Evolutionary conservation across 2,113 vertebrate genomes (phyloP), one percentile per base, ranked within the genome.

Genomic region (Neoarius graeffei): DNA sequence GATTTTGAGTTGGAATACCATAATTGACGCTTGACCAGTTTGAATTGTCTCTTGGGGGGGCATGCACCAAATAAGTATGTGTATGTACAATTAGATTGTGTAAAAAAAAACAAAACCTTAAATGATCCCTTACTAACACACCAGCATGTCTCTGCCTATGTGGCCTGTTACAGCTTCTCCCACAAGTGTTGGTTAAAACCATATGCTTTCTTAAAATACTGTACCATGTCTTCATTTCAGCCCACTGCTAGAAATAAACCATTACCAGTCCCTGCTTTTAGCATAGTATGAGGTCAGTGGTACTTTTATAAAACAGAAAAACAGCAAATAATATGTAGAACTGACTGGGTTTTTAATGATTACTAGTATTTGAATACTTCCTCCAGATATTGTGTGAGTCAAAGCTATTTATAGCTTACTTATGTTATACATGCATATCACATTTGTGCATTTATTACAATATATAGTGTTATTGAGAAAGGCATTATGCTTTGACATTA

Each of bases 131-230:
- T 57, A 60, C 74, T 48, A 71, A 77, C 67, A 54, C 87, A 77
- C 60, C 17, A 83, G 23, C 20, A 77, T 62, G 56, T 64, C 42
- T 77, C 83, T 64, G 62, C 73, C 74, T 27, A 76, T 35, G 85
- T 81, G 71, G 60, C 82, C 82, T 80, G 62, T 67, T 84, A 77
- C 23, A 64, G 82, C 52, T 84, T 88, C 62, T 73, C 86, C 69
- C 81, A 76, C 86, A 56, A 69, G 73, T 15, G 73, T 57, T 50
- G 73, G 71, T 67, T 80, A 30, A 84, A 88, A 79, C 82, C 82
- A 54, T 59, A 83, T 66, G 59, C 50, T 79, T 85, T 88, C 74
- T 85, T 69, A 88, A 88, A 88, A 80, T 88, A 88, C 87, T 79
- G 73, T 35, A 71, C 6, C 87, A 83, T 79, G 87, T 88, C 52